These are phyloP conservation scores for Valencia hispanica DNA, from an alignment of 2,797 vertebrate species.

Conservation along the genomic window DNA sequence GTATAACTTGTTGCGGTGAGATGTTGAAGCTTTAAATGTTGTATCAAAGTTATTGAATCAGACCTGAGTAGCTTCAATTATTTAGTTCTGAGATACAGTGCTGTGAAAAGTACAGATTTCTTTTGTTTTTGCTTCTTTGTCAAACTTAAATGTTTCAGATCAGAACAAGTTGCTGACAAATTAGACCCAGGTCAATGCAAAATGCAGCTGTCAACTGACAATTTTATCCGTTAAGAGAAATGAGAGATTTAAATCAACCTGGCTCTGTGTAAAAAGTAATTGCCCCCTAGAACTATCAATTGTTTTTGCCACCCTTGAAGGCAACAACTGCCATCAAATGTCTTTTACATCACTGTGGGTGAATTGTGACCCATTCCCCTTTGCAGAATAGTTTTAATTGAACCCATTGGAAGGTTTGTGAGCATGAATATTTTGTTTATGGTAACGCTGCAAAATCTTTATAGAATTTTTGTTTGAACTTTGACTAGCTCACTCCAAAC, in stretches of 20 bases:
- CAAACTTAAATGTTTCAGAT: not conserved
- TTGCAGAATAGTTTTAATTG: no score
- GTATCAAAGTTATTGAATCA: conserved; percentile 3
- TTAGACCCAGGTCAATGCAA: not conserved
- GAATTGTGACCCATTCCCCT: no score
- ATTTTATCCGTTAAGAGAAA: not conserved
- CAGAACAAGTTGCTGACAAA: not conserved
- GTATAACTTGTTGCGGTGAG: not conserved
- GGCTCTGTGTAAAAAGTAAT: not conserved
- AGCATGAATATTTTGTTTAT: no score
- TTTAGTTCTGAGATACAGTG: not conserved
- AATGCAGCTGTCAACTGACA: not conserved
- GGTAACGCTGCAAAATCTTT: no score
- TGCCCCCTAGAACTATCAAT: no score
- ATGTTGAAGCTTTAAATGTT: conserved; percentile 6
- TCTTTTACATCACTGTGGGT: no score
- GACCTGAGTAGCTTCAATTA: not conserved
- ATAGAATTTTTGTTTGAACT: no score
- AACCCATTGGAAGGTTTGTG: no score
- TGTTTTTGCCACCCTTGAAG: no score
- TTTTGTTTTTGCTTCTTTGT: not conserved
- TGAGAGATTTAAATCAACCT: not conserved
- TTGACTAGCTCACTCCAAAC: not conserved
- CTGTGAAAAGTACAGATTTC: not conserved
- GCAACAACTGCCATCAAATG: no score